Evolutionary conservation across 2,888 invertebrate genomes (phyloP), one percentile per base, ranked within the genome.

Genomic region (Cantharis lateralis): DNA sequence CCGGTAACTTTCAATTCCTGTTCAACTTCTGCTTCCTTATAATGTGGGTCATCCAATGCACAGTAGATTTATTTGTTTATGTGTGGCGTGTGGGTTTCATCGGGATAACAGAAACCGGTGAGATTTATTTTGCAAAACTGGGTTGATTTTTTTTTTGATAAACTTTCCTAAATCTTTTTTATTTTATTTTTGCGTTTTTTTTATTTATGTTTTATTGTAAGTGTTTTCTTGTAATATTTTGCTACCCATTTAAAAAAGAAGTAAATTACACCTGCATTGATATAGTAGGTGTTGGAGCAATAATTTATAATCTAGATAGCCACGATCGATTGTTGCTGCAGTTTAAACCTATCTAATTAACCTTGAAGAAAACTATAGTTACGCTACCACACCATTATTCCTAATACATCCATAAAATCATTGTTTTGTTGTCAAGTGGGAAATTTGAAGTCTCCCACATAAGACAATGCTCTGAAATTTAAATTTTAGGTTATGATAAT

Each of bases 1-100:
- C 71, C 74, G 74, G 74, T 62, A 74, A 62, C 62, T 63, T 69
- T 48, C 28, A 26, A 70, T 69, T 70, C 70, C 61, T 68, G 68
- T 18, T 66, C 20, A 68, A 66, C 16, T 68, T 64, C 68, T 48
- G 24, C 32, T 72, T 48, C 61, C 70, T 61, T 24, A 68, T 16
- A 66, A 72, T 72, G 32, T 72, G 68, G 72, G 72, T 72, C 72
- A 72, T 72, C 13, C 15, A 68, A 10, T 66, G 64, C 64, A 66
- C 64, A 66, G 64, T 24, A 66, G 24, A 66, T 66, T 66, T 66
- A 66, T 66, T 66, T 66, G 64, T 66, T 66, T 66, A 66, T 66
- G 64, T 66, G 64, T 64, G 32, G 32, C 32, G 64, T 66, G 64
- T 66, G 64, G 48, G 48, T 48, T 48, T 48, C 48, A 48, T 48